Conservation (phyloP, 2,888 invertebrate species). For the Nematopogon swammerdamellus region DNA sequence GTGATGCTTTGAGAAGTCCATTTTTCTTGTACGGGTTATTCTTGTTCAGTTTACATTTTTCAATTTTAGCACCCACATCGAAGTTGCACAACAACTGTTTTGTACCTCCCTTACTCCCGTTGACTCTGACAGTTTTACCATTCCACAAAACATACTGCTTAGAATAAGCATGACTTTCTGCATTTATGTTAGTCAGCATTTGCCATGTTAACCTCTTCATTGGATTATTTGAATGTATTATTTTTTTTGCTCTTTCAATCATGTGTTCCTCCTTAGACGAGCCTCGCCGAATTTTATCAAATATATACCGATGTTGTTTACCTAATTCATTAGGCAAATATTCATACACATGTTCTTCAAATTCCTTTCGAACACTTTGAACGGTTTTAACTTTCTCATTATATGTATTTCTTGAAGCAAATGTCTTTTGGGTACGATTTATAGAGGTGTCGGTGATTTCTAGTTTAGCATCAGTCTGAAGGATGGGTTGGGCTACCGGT, state of each 20-base stretch:
- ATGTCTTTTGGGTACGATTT: constrained; percentile 23
- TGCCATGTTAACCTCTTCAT: constrained; percentile 38
- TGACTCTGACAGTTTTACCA: constrained; percentile 29
- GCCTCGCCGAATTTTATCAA: constrained; percentile 34
- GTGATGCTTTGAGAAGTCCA: constrained; percentile 27
- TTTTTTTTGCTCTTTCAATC: constrained; percentile 25
- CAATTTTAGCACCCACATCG: constrained; percentile 20
- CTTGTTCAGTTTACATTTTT: constrained; percentile 1
- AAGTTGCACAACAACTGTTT: constrained; percentile 28
- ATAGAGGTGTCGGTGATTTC: not conserved
- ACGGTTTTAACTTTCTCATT: constrained; percentile 38
- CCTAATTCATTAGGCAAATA: constrained; percentile 28
- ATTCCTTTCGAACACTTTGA: constrained; percentile 29
- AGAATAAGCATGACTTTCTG: constrained; percentile 22
- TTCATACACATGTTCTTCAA: constrained; percentile 31
- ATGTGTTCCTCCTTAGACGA: constrained; percentile 27
- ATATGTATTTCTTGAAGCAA: constrained; percentile 30
- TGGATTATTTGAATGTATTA: constrained; percentile 27
- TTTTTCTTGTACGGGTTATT: constrained; percentile 17
- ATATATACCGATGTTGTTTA: constrained; percentile 27
- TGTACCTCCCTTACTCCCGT: constrained; percentile 37
- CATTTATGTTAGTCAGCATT: constrained; percentile 42
- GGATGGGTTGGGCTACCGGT: not conserved
- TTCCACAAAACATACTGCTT: constrained; percentile 36
- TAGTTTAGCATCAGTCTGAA: not conserved